A percentile compares a stretch with the other conserved stretches of the same genome.
Evolutionary conservation across 2,113 vertebrate genomes (phyloP).

Genomic region (Globicephala melas): DNA sequence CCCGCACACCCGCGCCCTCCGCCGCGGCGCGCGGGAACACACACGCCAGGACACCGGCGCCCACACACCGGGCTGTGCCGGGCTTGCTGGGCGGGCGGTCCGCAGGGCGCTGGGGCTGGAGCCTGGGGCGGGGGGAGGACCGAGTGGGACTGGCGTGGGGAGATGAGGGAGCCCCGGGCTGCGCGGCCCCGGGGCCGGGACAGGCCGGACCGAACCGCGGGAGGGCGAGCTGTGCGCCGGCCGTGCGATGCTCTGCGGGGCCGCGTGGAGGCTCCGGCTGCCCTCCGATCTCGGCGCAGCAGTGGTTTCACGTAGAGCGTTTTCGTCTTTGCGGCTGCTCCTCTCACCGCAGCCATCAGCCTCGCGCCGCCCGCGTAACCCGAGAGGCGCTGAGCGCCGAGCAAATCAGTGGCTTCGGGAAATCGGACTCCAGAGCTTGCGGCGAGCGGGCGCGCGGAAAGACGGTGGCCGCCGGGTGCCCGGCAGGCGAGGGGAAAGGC

Average conservation of each 20-base stretch:
- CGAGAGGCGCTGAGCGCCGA: constrained; percentile 42
- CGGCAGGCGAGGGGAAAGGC: background rate
- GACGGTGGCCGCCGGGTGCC: background rate
- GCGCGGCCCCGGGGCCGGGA: background rate
- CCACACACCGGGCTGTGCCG: background rate
- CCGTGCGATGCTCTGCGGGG: background rate
- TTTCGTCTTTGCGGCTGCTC: constrained; percentile 53
- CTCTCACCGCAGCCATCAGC: constrained; percentile 65
- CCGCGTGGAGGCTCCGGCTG: constrained; percentile 27
- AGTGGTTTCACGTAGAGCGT: background rate
- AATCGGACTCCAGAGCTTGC: constrained; percentile 2
- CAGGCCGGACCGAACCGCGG: background rate
- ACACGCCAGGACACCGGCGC: background rate
- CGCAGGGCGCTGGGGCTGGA: background rate
- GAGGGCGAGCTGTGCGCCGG: background rate
- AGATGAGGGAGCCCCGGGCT: constrained; percentile 41
- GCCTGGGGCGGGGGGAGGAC: background rate
- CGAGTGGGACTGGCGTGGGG: background rate
- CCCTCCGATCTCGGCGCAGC: background rate
- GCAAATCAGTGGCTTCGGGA: constrained; percentile 48
- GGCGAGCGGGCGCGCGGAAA: background rate
- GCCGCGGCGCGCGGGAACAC: background rate
- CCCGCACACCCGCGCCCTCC: background rate
- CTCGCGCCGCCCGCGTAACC: constrained; percentile 40
- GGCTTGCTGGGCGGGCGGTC: background rate